Conservation (phyloP, 2,888 invertebrate genomes). For the Seladonia tumulorum region DNA sequence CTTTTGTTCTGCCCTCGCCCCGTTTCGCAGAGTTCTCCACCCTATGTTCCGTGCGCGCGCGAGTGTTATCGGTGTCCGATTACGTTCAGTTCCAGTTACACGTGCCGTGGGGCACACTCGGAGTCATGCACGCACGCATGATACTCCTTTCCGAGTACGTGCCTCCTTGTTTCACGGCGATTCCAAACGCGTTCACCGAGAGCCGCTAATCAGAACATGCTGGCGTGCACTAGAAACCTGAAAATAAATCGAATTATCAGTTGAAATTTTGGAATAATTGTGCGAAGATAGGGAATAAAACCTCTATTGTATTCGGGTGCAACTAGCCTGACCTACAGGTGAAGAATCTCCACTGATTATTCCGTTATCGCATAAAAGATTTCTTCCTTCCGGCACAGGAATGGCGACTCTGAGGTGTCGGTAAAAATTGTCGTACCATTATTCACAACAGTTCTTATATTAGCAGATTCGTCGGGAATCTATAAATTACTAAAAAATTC, state of each 20-base stretch:
- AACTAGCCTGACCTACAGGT: neutral
- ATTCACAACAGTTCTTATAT: too few relatives aligned
- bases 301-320: neutral
- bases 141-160: conserved; percentile 65
- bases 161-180: conserved; percentile 39
- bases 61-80: conserved; percentile 73
- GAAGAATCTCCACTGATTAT: too few relatives aligned
- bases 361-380: too few relatives aligned
- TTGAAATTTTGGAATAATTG: neutral
- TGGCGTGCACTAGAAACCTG: neutral
- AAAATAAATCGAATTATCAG: neutral
- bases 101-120: conserved; percentile 72
- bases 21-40: conserved; percentile 28
- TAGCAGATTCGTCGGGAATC: too few relatives aligned
- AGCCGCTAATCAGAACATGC: neutral
- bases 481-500: too few relatives aligned
- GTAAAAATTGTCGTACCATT: too few relatives aligned
- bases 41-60: conserved; percentile 46
- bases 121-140: conserved; percentile 57
- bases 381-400: too few relatives aligned
- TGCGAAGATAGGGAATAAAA: neutral
- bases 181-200: conserved; percentile 11
- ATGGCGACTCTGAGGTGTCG: too few relatives aligned
- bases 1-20: conserved; percentile 4
- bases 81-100: conserved; percentile 77